Conservation (phyloP, 35 echinoderm and acorn worm species). For the Anneissia japonica region DNA sequence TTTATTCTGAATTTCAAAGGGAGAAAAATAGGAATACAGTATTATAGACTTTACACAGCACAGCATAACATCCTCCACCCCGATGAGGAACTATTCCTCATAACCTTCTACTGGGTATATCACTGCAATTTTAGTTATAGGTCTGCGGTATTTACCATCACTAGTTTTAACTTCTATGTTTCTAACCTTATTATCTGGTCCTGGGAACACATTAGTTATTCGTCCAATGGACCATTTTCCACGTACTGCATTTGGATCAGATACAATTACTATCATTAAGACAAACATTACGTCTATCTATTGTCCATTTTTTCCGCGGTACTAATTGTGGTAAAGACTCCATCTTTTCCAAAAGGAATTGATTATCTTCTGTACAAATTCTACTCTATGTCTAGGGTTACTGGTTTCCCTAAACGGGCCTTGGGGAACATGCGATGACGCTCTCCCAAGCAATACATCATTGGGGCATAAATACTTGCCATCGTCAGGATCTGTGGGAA, state of each 20-base stretch:
- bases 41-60: too few species aligned
- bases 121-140: slow-evolving; percentile 45
- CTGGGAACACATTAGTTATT: slow-evolving; percentile 48
- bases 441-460: slow-evolving; percentile 49
- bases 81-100: too few species aligned
- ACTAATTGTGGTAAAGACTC: slow-evolving; percentile 32
- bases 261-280: slow-evolving; percentile 48
- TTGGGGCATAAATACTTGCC: slow-evolving; percentile 42
- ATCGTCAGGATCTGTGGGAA: slow-evolving; percentile 52
- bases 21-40: too few species aligned
- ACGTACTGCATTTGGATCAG: slow-evolving; percentile 29
- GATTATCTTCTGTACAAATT: slow-evolving; percentile 63
- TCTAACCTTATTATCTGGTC: slow-evolving; percentile 40
- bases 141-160: slow-evolving; percentile 26
- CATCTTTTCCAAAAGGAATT: slow-evolving; percentile 52
- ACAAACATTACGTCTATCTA: slow-evolving; percentile 32
- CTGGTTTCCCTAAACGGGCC: slow-evolving; percentile 44
- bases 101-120: slow-evolving; percentile 62
- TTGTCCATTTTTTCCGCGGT: slow-evolving; percentile 35
- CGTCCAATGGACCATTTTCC: slow-evolving; percentile 40
- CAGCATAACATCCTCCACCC: too few species aligned
- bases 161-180: slow-evolving; percentile 58
- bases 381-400: slow-evolving; percentile 35
- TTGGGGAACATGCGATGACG: slow-evolving; percentile 29
- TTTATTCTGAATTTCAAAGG: too few species aligned